Base-by-base conservation (phyloP, 2,797 vertebrate genomes). In the Merluccius polli region DNA sequence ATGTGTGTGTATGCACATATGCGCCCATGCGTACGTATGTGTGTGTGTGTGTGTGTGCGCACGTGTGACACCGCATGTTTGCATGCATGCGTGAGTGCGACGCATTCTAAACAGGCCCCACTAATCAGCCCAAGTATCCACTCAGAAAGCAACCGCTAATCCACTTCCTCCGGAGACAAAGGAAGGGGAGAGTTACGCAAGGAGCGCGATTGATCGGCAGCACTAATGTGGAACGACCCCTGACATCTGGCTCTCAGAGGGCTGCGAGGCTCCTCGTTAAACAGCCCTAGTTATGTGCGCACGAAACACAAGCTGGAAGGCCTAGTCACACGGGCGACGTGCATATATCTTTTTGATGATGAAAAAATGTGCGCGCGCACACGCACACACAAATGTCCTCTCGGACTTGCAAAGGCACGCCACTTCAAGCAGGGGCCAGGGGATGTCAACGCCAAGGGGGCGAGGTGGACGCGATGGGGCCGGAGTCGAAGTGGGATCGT, bases 111-210 rank as follows among this genome's bases (percentile, higher is more conserved):
- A 90, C 78, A 87, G 89, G 44, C 87, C 89, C 81, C 87, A 91
- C 90, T 88, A 92, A 93, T 91, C 87, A 90, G 87, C 84, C 84
- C 82, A 89, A 86, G 86, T 90, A 85, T 81, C 85, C 79, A 83
- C 86, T 88, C 85, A 86, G 81, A 90, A 86, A 86, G 89, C 84
- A 79, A 83, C 82, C 87, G 85, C 86, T 91, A 92, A 91, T 91
- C 90, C 88, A 92, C 91, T 92, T 93, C 91, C 90, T 91, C 87
- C 77, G 79, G 78, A 89, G 83, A 91, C 88, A 92, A 93, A 92
- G 87, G 81, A 82, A 82, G 73, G 75, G 86, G 83, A 87, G 81
- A 89, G 90, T 92, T 92, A 91, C 79, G 90, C 91, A 91, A 92
- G 90, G 84, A 85, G 86, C 86, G 87, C 86, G 81, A 91, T 90